phyloP scores from a whole-genome alignment of 2,113 vertebrate genomes.

The Gobius niger region DNA sequence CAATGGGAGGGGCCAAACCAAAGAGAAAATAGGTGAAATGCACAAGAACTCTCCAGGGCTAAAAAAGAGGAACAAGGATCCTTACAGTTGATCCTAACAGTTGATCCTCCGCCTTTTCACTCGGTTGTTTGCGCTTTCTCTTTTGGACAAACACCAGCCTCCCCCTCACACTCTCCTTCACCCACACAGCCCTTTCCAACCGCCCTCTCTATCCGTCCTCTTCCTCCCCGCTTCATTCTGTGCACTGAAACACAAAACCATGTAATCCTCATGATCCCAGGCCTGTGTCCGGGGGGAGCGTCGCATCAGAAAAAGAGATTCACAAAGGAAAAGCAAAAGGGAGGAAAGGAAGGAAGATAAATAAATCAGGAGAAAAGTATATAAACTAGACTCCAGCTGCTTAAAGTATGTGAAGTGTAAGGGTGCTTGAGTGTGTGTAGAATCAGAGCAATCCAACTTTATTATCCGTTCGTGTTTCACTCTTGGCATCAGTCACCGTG shows the following conservation, averaged over 20 bases:
- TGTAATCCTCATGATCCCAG: constrained; percentile 61
- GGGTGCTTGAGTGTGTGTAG: background rate
- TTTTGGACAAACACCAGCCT: constrained; percentile 33
- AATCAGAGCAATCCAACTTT: background rate
- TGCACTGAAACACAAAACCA: constrained; percentile 67
- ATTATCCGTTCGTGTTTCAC: background rate
- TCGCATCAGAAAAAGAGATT: constrained; percentile 5
- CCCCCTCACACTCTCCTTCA: constrained; percentile 1
- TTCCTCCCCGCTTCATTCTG: constrained; percentile 59
- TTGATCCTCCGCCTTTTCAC: constrained; percentile 7
- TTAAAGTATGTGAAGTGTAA: background rate
- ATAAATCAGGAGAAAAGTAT: background rate
- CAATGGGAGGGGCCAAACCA: constrained; percentile 13
- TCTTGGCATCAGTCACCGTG: background rate
- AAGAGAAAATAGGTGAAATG: constrained; percentile 33
- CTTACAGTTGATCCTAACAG: constrained; percentile 38
- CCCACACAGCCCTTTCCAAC: constrained; percentile 25
- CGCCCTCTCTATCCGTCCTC: constrained; percentile 56
- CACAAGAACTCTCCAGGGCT: constrained; percentile 26
- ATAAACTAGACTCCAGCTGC: constrained; percentile 7
- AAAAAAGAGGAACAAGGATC: constrained; percentile 57
- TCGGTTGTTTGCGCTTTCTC: constrained; percentile 32
- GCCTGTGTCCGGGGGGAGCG: constrained; percentile 43
- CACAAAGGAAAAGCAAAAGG: background rate
- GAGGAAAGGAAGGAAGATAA: constrained; percentile 3